Conservation (phyloP, 2,113 vertebrate genomes). For the Planiliza haematocheilus region DNA sequence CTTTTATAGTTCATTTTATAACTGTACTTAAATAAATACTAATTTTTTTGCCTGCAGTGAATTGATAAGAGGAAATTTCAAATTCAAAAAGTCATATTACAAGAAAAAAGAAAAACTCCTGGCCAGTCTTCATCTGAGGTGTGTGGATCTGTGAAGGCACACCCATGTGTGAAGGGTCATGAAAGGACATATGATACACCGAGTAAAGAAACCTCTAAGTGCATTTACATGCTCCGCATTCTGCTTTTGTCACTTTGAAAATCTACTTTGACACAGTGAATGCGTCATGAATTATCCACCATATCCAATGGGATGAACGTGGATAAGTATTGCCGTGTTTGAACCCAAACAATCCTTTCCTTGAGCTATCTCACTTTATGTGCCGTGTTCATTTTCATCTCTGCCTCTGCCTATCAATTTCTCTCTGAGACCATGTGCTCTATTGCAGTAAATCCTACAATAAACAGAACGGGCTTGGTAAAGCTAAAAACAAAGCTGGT, state of each 20-base stretch:
- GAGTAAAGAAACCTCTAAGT: not conserved
- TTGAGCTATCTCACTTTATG: constrained; percentile 4
- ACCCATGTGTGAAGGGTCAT: constrained; percentile 1
- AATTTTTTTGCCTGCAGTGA: too few species aligned
- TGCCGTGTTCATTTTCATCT: not conserved
- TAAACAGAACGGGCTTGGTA: constrained; percentile 29
- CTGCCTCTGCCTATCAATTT: not conserved
- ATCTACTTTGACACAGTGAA: constrained; percentile 39
- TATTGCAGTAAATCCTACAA: constrained; percentile 34
- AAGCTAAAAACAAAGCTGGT: constrained; percentile 11
- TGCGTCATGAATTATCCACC: constrained; percentile 51
- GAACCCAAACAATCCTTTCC: constrained; percentile 34
- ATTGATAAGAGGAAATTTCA: too few species aligned
- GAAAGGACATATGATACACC: not conserved
- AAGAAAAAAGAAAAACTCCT: too few species aligned
- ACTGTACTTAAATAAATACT: too few species aligned
- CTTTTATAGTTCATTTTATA: too few species aligned
- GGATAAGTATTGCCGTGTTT: constrained; percentile 42
- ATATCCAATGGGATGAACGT: constrained; percentile 39
- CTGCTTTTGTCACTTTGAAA: constrained; percentile 36
- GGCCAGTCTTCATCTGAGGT: not conserved
- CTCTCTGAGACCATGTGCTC: constrained; percentile 7
- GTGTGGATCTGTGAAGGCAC: not conserved
- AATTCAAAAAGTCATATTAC: too few species aligned
- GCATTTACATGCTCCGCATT: not conserved